Evolutionary conservation across 1,140 invertebrate species (phyloP), one percentile per base, ranked within the genome.

Genomic region (Brachionus rotundiformis): DNA sequence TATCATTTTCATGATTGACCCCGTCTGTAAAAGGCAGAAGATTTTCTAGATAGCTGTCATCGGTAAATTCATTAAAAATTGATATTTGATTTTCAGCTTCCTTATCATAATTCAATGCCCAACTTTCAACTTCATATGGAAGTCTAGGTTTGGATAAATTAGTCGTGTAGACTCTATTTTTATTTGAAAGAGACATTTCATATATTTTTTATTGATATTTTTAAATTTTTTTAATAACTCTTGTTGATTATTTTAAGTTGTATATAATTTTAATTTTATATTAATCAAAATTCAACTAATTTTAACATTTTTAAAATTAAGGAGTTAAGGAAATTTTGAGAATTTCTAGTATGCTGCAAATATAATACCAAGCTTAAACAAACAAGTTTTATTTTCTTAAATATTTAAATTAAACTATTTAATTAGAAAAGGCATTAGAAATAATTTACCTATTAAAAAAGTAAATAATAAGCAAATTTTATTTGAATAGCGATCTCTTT

Each of bases 21-120:
- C 33, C 31, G 5, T 68, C 33, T 8, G 65, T 36, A 47, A 41
- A 44, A 44, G 39, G 33, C 19, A 73, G 6, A 13, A 73, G 11
- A 73, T 44, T 41, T 27, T 73, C 68, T 4, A 73, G 27, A 73
- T 73, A 68, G 16, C 29, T 33, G 23, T 68, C 68, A 27, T 73
- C 68, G 11, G 39, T 44, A 13, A 73, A 23, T 25, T 73, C 68
- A 11, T 44, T 36, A 25, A 68, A 68, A 39, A 16, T 8, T 16
- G 63, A 33, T 36, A 19, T 5, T 68, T 68, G 63, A 36, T 68
- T 44, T 73, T 73, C 16, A 25, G 25, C 36, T 25, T 73, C 10
- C 25, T 73, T 31, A 16, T 44, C 36, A 47, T 25, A 73, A 73
- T 41, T 41, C 7, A 73, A 44, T 39, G 68, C 68, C 68, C 68